Evolutionary conservation across 2,113 vertebrate species (phyloP).

Genomic region (Sceloporus undulatus): DNA sequence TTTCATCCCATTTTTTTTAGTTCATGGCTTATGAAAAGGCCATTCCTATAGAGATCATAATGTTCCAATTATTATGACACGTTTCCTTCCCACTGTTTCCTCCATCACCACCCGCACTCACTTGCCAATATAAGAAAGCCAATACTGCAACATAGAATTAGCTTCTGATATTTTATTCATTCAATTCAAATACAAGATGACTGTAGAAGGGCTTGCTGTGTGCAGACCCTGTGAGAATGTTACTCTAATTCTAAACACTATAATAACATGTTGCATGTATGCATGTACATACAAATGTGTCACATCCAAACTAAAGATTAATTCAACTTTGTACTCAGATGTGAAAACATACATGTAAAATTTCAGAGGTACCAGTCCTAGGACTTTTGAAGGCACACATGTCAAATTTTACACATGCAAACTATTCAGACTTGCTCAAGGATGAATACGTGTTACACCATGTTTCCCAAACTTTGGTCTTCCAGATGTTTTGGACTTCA

Average conservation of each 20-base stretch:
- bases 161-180: constrained; percentile 16
- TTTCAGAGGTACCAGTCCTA: no score
- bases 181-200: neutral
- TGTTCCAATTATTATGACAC: constrained; percentile 37
- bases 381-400: no score
- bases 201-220: neutral
- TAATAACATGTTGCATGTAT: neutral
- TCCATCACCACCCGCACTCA: neutral
- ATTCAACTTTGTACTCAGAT: no score
- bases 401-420: no score
- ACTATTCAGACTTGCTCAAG: no score
- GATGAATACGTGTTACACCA: no score
- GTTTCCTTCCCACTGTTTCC: constrained; percentile 34
- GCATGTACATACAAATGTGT: neutral
- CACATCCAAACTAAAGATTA: neutral
- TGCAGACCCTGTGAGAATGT: neutral
- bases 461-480: no score
- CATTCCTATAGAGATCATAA: constrained; percentile 43
- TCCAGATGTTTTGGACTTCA: no score
- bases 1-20: constrained; percentile 20
- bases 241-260: neutral
- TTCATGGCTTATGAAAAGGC: constrained; percentile 57
- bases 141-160: constrained; percentile 16
- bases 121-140: neutral
- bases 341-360: no score